phyloP scores from a whole-genome alignment of 2,888 invertebrate genomes.

The Sialis fuliginosa region DNA sequence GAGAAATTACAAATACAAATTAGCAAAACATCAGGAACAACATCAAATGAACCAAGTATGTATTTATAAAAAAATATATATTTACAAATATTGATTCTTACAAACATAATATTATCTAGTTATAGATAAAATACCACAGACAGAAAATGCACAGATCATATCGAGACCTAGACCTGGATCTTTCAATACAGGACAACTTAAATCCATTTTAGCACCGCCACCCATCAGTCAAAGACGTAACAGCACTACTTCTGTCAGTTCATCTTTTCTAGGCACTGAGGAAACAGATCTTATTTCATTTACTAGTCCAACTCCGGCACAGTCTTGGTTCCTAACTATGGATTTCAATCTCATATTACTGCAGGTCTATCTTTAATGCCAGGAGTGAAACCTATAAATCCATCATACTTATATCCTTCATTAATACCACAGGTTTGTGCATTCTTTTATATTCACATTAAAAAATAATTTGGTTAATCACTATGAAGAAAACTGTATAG shows the following conservation, averaged over 20 bases:
- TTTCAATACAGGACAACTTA: conserved; percentile 25
- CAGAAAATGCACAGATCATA: conserved; percentile 27
- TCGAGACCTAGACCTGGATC: conserved; percentile 39
- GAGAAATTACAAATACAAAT: conserved; percentile 18
- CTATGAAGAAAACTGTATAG: too few species aligned
- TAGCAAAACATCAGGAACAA: conserved; percentile 3
- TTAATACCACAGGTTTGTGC: too few species aligned
- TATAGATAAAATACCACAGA: too few species aligned
- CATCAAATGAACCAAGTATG: not conserved
- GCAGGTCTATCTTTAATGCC: too few species aligned
- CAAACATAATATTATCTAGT: not conserved
- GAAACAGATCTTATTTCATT: conserved; percentile 54
- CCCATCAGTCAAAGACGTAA: conserved; percentile 21
- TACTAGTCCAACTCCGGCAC: conserved; percentile 40
- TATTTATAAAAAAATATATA: not conserved
- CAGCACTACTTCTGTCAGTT: conserved; percentile 18
- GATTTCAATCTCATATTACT: too few species aligned
- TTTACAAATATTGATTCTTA: not conserved
- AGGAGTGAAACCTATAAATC: too few species aligned
- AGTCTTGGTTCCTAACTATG: too few species aligned
- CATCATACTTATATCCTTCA: too few species aligned
- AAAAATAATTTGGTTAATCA: too few species aligned
- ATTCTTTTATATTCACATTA: too few species aligned
- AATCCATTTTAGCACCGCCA: conserved; percentile 29
- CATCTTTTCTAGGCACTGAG: conserved; percentile 27